phyloP scores from a whole-genome alignment of 2,888 invertebrate genomes.

The Muschampia plurimacula region DNA sequence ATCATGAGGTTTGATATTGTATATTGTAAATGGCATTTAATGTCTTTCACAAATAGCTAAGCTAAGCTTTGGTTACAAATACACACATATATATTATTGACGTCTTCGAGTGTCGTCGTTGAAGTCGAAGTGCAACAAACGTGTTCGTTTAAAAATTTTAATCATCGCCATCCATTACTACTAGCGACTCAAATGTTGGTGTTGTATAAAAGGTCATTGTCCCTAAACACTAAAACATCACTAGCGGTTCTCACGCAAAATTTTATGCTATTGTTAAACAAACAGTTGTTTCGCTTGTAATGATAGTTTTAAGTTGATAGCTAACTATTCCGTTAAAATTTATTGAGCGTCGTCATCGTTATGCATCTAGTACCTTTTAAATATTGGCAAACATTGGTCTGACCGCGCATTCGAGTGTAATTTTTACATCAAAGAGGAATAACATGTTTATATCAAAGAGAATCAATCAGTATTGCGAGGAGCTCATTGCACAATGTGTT shows the following conservation, averaged over 20 bases:
- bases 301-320: background rate
- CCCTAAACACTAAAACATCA: slow-evolving; percentile 9
- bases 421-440: slow-evolving; percentile 5
- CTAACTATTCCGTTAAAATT: background rate
- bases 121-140: too few relatives aligned
- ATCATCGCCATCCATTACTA: background rate
- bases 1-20: slow-evolving; percentile 91
- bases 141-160: background rate
- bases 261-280: slow-evolving; percentile 13
- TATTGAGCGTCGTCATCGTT: background rate
- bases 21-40: background rate
- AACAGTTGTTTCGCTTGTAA: slow-evolving; percentile 2
- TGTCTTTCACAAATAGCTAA: too few relatives aligned
- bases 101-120: too few relatives aligned
- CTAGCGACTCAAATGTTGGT: background rate
- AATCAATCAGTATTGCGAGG: slow-evolving; percentile 15
- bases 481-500: slow-evolving; percentile 23
- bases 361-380: background rate
- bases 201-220: slow-evolving; percentile 16
- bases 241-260: slow-evolving; percentile 4
- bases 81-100: too few relatives aligned
- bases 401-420: background rate
- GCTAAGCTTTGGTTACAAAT: too few relatives aligned
- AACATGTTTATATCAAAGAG: slow-evolving; percentile 28
- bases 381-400: background rate